phyloP scores from a whole-genome alignment of 2,888 invertebrate species.

The Synergus japonicus region DNA sequence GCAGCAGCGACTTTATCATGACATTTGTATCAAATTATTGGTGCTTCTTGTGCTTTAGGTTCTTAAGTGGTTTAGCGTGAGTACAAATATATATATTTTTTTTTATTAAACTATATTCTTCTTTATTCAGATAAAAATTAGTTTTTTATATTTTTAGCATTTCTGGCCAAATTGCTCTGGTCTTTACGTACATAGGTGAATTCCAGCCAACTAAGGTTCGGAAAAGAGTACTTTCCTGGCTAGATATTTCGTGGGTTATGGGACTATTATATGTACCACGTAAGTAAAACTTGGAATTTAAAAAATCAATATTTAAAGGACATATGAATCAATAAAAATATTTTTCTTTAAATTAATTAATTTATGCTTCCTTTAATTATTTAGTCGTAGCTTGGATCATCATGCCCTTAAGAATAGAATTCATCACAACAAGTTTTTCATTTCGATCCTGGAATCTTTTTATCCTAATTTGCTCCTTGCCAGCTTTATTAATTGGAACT shows the following conservation, averaged over 20 bases:
- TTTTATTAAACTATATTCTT: neutral
- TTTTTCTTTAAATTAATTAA: neutral
- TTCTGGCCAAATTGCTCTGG: constrained; percentile 88
- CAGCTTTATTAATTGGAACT: constrained; percentile 82
- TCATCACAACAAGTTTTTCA: constrained; percentile 80
- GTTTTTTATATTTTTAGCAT: constrained; percentile 79
- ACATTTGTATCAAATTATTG: constrained; percentile 80
- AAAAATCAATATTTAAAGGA: neutral
- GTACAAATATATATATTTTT: constrained; percentile 79
- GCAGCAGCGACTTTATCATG: constrained; percentile 80
- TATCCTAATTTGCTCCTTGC: constrained; percentile 85
- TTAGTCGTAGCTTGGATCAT: constrained; percentile 87
- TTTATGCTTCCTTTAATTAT: neutral
- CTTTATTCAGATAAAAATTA: neutral
- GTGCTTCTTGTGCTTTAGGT: constrained; percentile 81
- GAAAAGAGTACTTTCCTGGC: constrained; percentile 88
- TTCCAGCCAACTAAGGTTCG: constrained; percentile 88
- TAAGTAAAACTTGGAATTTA: constrained; percentile 70
- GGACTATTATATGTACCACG: constrained; percentile 86
- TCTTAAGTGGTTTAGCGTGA: constrained; percentile 82
- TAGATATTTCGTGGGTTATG: constrained; percentile 89
- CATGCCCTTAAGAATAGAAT: constrained; percentile 83
- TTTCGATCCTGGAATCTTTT: constrained; percentile 90
- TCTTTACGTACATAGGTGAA: constrained; percentile 89
- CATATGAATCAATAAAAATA: too few species aligned